Percentiles rank a stretch among this genome's conserved stretches.
Conservation (phyloP, 2,113 vertebrate genomes). For the Nanger granti region DNA sequence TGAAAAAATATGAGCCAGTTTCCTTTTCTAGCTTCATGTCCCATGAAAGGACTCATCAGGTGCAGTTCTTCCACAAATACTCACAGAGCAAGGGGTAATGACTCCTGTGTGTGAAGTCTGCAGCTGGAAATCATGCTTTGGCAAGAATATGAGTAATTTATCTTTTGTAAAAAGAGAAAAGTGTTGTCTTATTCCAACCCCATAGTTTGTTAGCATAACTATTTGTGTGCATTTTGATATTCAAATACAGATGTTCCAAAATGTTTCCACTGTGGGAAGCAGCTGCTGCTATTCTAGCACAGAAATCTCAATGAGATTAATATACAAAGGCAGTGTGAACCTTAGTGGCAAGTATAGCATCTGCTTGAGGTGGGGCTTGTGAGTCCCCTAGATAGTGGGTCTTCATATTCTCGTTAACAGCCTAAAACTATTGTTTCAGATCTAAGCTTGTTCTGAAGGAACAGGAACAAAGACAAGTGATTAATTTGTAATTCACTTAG, state of each 20-base stretch:
- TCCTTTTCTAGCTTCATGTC: neutral
- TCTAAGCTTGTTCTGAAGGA: neutral
- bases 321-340: constrained; percentile 13
- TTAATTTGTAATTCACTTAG: constrained; percentile 44
- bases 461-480: constrained; percentile 31
- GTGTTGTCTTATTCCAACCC: constrained; percentile 34
- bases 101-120: neutral
- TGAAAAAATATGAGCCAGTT: neutral
- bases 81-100: neutral
- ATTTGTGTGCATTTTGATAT: constrained; percentile 56
- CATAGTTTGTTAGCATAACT: constrained; percentile 49
- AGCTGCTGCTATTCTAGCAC: constrained; percentile 54
- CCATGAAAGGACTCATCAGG: neutral
- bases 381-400: neutral
- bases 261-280: constrained; percentile 56
- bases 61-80: neutral
- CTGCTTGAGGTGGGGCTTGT: constrained; percentile 31
- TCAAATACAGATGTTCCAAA: constrained; percentile 67
- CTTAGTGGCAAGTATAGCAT: constrained; percentile 7
- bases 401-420: constrained; percentile 23
- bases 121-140: constrained; percentile 34
- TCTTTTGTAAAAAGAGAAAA: constrained; percentile 39
- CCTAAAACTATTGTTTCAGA: constrained; percentile 37
- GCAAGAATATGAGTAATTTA: constrained; percentile 22
- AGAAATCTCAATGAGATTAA: constrained; percentile 44